Conservation (phyloP, 1,140 invertebrate species). For the Drosophila sproati region DNA sequence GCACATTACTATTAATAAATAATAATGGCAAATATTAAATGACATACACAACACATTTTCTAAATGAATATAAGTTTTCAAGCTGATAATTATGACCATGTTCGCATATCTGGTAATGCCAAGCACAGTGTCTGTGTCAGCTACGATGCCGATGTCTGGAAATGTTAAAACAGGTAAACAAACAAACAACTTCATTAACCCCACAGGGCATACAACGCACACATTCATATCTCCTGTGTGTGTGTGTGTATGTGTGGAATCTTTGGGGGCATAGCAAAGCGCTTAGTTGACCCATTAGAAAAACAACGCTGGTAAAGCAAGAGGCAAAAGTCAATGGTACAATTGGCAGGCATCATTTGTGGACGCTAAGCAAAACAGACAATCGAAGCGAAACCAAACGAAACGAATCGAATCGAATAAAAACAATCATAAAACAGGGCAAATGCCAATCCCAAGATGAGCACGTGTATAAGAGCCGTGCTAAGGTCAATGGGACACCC, state of each 20-base stretch:
- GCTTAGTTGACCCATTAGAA: conserved; percentile 77
- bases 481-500: conserved; percentile 50
- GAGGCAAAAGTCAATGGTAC: conserved; percentile 66
- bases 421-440: conserved; percentile 72
- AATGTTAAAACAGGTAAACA: conserved; percentile 61
- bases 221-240: conserved; percentile 11
- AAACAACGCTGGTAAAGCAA: conserved; percentile 60
- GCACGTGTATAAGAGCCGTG: conserved; percentile 45
- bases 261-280: conserved; percentile 52
- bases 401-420: conserved; percentile 65
- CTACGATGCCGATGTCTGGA: conserved; percentile 21
- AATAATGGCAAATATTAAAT: neutral
- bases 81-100: conserved; percentile 3
- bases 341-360: conserved; percentile 73
- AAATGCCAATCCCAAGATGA: conserved; percentile 46
- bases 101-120: conserved; percentile 3
- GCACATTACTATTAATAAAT: too few relatives aligned
- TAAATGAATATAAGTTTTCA: neutral
- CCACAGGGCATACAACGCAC: conserved; percentile 62
- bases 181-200: conserved; percentile 81
- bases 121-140: conserved; percentile 19
- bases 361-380: conserved; percentile 75
- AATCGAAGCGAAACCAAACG: conserved; percentile 52
- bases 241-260: conserved; percentile 31
- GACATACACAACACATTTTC: neutral